Evolutionary conservation across 2,888 invertebrate species (phyloP).

Genomic region (Pseudococcus jackbeardsleyi): DNA sequence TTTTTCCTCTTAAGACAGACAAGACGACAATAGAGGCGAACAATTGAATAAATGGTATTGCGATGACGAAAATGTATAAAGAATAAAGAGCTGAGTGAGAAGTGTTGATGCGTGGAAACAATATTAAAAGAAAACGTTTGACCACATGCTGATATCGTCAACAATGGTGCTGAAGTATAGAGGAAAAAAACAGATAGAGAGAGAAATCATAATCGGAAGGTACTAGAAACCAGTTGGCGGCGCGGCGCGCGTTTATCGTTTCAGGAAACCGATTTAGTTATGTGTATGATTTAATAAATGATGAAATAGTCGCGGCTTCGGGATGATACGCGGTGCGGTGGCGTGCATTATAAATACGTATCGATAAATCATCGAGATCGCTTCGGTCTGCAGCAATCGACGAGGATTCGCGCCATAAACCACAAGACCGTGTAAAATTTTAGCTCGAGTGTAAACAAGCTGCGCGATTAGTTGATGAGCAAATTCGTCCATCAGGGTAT

Average conservation of each 20-base stretch:
- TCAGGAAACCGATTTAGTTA: conserved; percentile 39
- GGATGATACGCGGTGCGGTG: not conserved
- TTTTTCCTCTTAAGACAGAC: not conserved
- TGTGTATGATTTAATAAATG: conserved; percentile 42
- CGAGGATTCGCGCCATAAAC: not conserved
- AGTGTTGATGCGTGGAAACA: conserved; percentile 55
- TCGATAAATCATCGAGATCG: conserved; percentile 8
- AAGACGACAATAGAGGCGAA: not conserved
- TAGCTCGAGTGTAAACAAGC: not conserved
- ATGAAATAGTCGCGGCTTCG: conserved; percentile 30
- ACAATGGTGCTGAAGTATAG: conserved; percentile 9
- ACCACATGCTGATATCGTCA: conserved; percentile 55
- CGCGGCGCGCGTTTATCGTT: conserved; percentile 44
- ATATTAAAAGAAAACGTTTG: conserved; percentile 49
- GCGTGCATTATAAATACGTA: not conserved
- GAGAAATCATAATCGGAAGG: conserved; percentile 43
- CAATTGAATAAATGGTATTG: not conserved
- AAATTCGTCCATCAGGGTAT: not conserved
- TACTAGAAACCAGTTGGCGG: conserved; percentile 28
- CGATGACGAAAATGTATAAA: conserved; percentile 6
- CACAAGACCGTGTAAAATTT: not conserved
- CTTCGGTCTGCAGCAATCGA: not conserved
- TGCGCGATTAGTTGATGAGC: not conserved
- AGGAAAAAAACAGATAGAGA: not conserved
- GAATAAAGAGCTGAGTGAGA: conserved; percentile 11